These are phyloP conservation scores for Apocrypta bakeri DNA, from an alignment of 1,140 invertebrate genomes.

Conservation along the genomic window DNA sequence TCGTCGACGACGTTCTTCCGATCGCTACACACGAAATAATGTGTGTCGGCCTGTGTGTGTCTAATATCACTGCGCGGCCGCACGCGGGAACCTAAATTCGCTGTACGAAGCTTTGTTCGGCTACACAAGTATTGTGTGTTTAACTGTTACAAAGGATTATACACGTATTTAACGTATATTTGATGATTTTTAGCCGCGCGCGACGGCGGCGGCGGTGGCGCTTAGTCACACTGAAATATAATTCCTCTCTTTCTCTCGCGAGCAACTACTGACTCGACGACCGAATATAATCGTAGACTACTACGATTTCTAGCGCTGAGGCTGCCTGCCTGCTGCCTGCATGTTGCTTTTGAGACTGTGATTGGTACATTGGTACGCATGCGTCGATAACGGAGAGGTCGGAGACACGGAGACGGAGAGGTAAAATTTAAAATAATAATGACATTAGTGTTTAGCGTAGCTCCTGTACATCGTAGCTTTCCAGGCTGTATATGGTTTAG, in stretches of 20 bases:
- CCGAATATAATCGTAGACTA: too few relatives aligned
- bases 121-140: background rate
- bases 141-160: background rate
- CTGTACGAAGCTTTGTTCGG: background rate
- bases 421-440: too few relatives aligned
- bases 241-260: background rate
- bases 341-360: too few relatives aligned
- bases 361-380: too few relatives aligned
- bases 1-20: background rate
- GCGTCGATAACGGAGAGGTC: too few relatives aligned
- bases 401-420: too few relatives aligned
- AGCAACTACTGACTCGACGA: background rate
- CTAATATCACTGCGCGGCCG: background rate
- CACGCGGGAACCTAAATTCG: too few relatives aligned
- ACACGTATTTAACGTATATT: background rate
- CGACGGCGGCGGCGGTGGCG: background rate
- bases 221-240: background rate
- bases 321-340: too few relatives aligned
- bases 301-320: too few relatives aligned
- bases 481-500: too few relatives aligned
- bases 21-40: background rate
- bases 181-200: background rate
- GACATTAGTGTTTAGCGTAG: too few relatives aligned
- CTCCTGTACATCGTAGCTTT: too few relatives aligned
- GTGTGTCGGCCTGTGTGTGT: background rate